A percentile compares a stretch with the other conserved stretches of the same genome.
These are phyloP conservation scores for Leuctra nigra DNA, from an alignment of 2,888 invertebrate species.

Conservation along the genomic window DNA sequence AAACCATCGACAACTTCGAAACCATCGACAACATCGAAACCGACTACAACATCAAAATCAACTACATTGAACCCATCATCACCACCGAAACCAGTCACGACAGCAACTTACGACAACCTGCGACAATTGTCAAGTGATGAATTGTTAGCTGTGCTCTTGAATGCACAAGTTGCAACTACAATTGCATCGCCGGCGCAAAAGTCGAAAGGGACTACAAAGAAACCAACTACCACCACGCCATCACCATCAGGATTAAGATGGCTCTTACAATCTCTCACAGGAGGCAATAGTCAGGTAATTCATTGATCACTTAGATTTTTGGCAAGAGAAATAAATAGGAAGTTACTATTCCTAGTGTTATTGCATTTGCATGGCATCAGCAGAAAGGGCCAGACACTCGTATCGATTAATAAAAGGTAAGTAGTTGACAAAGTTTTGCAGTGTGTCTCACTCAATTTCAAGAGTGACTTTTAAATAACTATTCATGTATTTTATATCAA, in stretches of 20 bases:
- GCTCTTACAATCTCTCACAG: background rate
- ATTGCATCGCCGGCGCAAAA: conserved; percentile 2
- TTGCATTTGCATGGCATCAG: background rate
- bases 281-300: conserved; percentile 3
- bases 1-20: conserved; percentile 38
- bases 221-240: conserved; percentile 9
- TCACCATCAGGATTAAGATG: conserved; percentile 11
- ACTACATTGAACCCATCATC: conserved; percentile 37
- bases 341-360: background rate
- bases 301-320: no score
- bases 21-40: conserved; percentile 28
- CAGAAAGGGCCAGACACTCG: background rate
- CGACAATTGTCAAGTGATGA: background rate
- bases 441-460: no score
- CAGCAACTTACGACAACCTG: background rate
- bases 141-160: background rate
- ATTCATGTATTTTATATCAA: no score
- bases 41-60: conserved; percentile 35
- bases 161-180: background rate
- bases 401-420: no score
- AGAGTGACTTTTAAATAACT: no score
- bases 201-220: background rate
- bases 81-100: background rate
- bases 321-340: no score
- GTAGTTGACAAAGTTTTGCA: no score